These are phyloP conservation scores for Agelaius phoeniceus DNA, from an alignment of 2,113 vertebrate genomes.

Conservation along the genomic window DNA sequence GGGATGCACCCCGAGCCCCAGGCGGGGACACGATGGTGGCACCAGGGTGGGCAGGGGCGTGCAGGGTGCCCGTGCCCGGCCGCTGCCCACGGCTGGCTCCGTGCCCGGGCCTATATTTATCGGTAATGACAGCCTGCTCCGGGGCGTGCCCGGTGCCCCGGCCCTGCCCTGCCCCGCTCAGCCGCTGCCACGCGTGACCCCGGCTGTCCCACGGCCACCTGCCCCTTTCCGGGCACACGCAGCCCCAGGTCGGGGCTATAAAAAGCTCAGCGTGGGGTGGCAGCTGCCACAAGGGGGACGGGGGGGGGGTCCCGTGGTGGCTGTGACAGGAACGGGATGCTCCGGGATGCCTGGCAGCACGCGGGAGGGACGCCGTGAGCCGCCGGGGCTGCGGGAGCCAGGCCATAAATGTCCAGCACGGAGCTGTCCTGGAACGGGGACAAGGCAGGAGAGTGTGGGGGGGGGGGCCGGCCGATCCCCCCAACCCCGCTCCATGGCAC, in stretches of 20 bases:
- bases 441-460: not conserved
- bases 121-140: not conserved
- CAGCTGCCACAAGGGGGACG: not conserved
- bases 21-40: fast-evolving
- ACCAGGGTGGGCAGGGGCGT: not conserved
- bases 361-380: not conserved
- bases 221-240: not conserved
- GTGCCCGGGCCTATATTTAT: not conserved
- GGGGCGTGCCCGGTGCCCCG: not conserved
- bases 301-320: not conserved
- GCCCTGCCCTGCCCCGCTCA: not conserved
- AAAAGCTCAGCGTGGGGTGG: constrained; percentile 64
- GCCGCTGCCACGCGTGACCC: not conserved
- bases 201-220: not conserved
- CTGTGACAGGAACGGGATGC: not conserved
- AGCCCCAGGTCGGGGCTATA: constrained; percentile 56
- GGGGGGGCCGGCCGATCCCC: no score
- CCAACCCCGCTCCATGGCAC: no score
- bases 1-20: fast-evolving
- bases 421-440: not conserved
- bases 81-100: not conserved
- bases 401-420: constrained; percentile 45
- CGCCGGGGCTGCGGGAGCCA: not conserved
- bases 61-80: not conserved
- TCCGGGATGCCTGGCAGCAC: not conserved